Percentiles rank a stretch among this genome's conserved stretches.
Evolutionary conservation across 1,140 invertebrate species (phyloP).

Genomic region (Medauroidea extradentata): DNA sequence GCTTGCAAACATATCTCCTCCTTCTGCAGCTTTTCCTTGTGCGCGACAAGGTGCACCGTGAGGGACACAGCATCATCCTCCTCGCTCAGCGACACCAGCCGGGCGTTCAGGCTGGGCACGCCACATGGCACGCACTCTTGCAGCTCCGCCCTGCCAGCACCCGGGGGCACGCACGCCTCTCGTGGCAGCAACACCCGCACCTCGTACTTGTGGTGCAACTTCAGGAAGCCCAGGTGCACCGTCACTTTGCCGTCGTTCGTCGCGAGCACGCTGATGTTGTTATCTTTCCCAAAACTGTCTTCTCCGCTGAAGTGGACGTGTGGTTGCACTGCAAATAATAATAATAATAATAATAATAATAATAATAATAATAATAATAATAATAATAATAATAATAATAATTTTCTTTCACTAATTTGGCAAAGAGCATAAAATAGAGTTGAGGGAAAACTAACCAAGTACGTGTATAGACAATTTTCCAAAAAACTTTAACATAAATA

Average conservation of each 20-base stretch:
- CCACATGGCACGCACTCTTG: constrained; percentile 1
- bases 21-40: constrained; percentile 48
- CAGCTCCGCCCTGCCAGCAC: not conserved
- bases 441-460: too few species aligned
- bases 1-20: constrained; percentile 42
- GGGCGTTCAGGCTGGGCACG: constrained; percentile 39
- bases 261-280: constrained; percentile 36
- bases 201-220: constrained; percentile 41
- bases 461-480: too few species aligned
- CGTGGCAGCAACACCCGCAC: constrained; percentile 8
- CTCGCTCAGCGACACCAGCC: constrained; percentile 30
- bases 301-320: constrained; percentile 41
- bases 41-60: constrained; percentile 48
- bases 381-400: too few species aligned
- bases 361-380: too few species aligned
- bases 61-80: constrained; percentile 33
- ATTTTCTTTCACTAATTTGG: too few species aligned
- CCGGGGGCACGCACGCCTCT: not conserved
- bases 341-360: too few species aligned
- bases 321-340: constrained; percentile 33
- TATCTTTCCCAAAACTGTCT: constrained; percentile 34
- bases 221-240: constrained; percentile 42
- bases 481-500: too few species aligned
- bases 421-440: too few species aligned
- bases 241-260: constrained; percentile 28